Evolutionary conservation across 2,888 invertebrate genomes (phyloP).

Genomic region (Parthenolecanium corni): DNA sequence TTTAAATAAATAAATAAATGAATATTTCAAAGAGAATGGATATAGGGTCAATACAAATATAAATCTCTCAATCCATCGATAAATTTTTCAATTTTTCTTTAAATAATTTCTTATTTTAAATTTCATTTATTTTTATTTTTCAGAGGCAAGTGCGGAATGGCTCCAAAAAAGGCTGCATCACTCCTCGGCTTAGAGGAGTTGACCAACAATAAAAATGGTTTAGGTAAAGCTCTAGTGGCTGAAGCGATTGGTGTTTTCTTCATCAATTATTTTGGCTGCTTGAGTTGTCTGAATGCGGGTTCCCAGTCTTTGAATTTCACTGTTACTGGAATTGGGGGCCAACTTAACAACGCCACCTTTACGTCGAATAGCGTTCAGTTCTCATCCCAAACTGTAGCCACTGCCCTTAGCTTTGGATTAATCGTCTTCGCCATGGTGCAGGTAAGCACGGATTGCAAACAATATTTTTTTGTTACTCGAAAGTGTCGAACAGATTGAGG

Average conservation of each 20-base stretch:
- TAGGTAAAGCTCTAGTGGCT: conserved; percentile 71
- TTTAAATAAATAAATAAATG: no score
- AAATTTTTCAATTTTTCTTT: no score
- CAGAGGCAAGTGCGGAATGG: conserved; percentile 9
- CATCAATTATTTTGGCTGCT: conserved; percentile 81
- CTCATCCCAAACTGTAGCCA: conserved; percentile 48
- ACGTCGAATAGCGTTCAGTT: not conserved
- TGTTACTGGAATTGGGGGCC: not conserved
- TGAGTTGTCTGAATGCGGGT: conserved; percentile 50
- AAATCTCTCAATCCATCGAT: no score
- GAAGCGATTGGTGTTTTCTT: conserved; percentile 80
- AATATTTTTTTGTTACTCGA: no score
- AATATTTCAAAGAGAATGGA: no score
- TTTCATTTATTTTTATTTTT: no score
- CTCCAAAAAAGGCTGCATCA: conserved; percentile 6
- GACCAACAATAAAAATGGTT: conserved; percentile 34
- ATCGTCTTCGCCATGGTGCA: conserved; percentile 72
- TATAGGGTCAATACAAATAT: no score
- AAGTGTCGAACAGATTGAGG: no score
- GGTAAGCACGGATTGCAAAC: conserved; percentile 44
- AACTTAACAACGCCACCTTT: not conserved
- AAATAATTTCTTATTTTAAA: no score
- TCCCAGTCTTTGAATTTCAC: conserved; percentile 36
- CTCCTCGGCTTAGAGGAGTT: conserved; percentile 34
- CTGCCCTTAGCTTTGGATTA: conserved; percentile 74